These are phyloP conservation scores for Pseudorasbora parva DNA, from an alignment of 2,113 vertebrate species.

Conservation along the genomic window DNA sequence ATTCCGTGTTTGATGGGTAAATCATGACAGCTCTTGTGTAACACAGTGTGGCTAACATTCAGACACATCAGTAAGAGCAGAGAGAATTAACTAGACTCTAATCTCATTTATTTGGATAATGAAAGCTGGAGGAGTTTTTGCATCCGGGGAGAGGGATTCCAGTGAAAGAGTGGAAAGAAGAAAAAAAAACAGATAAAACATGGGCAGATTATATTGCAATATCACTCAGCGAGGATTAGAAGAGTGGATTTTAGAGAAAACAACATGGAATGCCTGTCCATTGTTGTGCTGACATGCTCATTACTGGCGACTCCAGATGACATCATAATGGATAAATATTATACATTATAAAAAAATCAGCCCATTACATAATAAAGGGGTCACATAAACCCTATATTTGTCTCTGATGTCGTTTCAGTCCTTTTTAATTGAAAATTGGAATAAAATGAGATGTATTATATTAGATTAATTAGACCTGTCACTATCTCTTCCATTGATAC, in stretches of 20 bases:
- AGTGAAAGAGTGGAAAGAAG: background rate
- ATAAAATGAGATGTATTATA: background rate
- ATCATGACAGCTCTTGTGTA: constrained; percentile 34
- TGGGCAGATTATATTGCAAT: constrained; percentile 69
- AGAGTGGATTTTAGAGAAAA: constrained; percentile 57
- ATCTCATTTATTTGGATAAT: constrained; percentile 54
- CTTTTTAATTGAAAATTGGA: background rate
- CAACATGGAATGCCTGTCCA: constrained; percentile 8
- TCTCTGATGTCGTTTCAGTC: constrained; percentile 3
- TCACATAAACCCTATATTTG: constrained; percentile 14
- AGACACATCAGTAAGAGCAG: background rate
- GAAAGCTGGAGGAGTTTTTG: constrained; percentile 52
- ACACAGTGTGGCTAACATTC: constrained; percentile 9
- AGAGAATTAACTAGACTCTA: constrained; percentile 30
- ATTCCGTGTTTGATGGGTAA: constrained; percentile 11
- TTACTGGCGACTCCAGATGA: constrained; percentile 23
- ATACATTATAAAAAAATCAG: background rate
- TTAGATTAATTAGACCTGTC: background rate
- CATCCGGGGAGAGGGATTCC: constrained; percentile 34
- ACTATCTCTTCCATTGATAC: background rate
- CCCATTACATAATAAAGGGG: background rate
- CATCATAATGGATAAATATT: constrained; percentile 16
- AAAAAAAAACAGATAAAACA: constrained; percentile 57
- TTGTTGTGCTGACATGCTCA: constrained; percentile 15
- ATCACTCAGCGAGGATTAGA: constrained; percentile 72